These are phyloP conservation scores for Nannoperca australis DNA, from an alignment of 2,797 vertebrate genomes.

Conservation along the genomic window DNA sequence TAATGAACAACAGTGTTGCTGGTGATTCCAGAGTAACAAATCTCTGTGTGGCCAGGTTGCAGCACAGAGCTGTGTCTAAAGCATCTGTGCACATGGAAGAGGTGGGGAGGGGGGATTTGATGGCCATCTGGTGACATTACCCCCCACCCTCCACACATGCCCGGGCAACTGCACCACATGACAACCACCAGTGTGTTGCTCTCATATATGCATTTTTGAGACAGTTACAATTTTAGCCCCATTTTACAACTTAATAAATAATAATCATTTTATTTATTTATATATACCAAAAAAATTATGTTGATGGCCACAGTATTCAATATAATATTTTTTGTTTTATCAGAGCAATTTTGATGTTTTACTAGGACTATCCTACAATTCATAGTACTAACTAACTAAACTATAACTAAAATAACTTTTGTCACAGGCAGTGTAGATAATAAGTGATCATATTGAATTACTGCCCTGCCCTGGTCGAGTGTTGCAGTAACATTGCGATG, in stretches of 20 bases:
- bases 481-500: not conserved
- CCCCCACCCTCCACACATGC: slow-evolving; percentile 17
- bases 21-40: slow-evolving; percentile 31
- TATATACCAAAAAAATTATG: not conserved
- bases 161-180: not conserved
- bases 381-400: not conserved
- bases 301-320: not conserved
- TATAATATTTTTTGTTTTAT: not conserved
- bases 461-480: not conserved
- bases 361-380: not conserved
- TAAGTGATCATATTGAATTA: not conserved
- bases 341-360: slow-evolving; percentile 1
- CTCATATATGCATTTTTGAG: not conserved
- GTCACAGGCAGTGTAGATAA: not conserved
- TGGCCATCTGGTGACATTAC: slow-evolving; percentile 63
- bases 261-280: too few relatives aligned
- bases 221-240: not conserved
- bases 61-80: slow-evolving; percentile 36
- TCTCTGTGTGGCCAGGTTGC: slow-evolving; percentile 12
- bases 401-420: not conserved
- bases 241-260: too few relatives aligned
- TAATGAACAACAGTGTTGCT: not conserved
- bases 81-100: slow-evolving; percentile 41
- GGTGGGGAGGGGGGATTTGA: slow-evolving; percentile 31
- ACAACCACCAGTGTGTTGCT: slow-evolving; percentile 12